Evolutionary conservation across 2,888 invertebrate genomes (phyloP).

Genomic region (Sussaba pulchella): DNA sequence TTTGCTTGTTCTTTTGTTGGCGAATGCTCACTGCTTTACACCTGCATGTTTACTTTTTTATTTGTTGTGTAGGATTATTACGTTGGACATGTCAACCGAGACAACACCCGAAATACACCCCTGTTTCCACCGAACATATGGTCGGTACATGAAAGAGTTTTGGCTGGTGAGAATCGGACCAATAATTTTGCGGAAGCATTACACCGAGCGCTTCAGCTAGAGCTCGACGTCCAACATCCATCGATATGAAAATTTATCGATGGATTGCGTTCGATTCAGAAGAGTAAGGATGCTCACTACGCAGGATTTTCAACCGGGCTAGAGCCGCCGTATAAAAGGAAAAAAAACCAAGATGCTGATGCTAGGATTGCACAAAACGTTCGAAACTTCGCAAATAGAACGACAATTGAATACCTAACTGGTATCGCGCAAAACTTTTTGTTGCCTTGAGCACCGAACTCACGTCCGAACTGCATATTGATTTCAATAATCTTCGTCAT

Average conservation of each 20-base stretch:
- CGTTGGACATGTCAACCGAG: constrained; percentile 32
- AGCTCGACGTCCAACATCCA: constrained; percentile 52
- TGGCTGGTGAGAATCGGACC: constrained; percentile 46
- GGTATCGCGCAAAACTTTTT: constrained; percentile 1
- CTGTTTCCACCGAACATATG: constrained; percentile 41
- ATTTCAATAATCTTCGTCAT: no score
- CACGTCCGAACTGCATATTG: no score
- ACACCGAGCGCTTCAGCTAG: constrained; percentile 50
- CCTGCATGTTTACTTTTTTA: background rate
- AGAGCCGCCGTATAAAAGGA: constrained; percentile 6
- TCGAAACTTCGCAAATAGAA: background rate
- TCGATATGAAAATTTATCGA: constrained; percentile 47
- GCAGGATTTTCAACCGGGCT: background rate
- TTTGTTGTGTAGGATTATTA: constrained; percentile 18
- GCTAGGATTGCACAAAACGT: constrained; percentile 8
- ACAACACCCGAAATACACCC: constrained; percentile 32
- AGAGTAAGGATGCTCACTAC: background rate
- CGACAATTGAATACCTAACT: no score
- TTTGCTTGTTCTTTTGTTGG: background rate
- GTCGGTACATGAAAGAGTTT: constrained; percentile 53
- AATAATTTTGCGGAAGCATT: constrained; percentile 62
- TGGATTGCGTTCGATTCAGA: constrained; percentile 4
- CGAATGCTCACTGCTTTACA: constrained; percentile 1
- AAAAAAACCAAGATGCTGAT: constrained; percentile 9
- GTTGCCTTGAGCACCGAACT: background rate